phyloP scores from a whole-genome alignment of 1,140 invertebrate genomes.

The Plodia interpunctella region DNA sequence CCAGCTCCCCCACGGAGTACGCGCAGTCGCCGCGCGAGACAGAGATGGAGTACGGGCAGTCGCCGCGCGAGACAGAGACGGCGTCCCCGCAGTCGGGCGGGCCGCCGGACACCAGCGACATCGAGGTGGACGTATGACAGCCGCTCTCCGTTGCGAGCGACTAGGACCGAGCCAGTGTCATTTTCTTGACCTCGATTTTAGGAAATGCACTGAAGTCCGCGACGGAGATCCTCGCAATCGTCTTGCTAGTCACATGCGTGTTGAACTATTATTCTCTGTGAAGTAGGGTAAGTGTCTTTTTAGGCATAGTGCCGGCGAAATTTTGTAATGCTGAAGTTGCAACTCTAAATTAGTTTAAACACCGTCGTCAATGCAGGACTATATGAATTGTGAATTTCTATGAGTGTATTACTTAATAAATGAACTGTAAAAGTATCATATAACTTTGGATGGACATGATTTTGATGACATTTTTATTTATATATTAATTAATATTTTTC shows the following conservation, averaged over 20 bases:
- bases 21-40: no score
- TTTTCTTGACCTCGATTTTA: conserved; percentile 19
- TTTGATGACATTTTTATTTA: no score
- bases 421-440: no score
- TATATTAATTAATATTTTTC: no score
- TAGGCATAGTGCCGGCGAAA: not conserved
- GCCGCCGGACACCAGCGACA: no score
- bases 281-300: not conserved
- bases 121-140: conserved; percentile 74
- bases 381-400: not conserved
- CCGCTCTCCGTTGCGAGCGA: conserved; percentile 42
- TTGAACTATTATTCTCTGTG: conserved; percentile 16
- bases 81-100: no score
- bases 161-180: conserved; percentile 32
- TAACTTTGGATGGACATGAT: no score
- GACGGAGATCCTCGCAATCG: conserved; percentile 18
- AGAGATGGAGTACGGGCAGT: no score
- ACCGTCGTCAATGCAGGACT: not conserved
- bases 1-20: conserved; percentile 25
- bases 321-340: not conserved
- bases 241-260: conserved; percentile 30
- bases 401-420: no score
- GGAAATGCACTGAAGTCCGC: conserved; percentile 14
- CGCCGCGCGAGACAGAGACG: no score
- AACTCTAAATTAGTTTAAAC: not conserved